Percentiles rank a stretch among this genome's conserved stretches.
Conservation (phyloP, 2,797 vertebrate genomes). For the Acrocephalus scirpaceus region DNA sequence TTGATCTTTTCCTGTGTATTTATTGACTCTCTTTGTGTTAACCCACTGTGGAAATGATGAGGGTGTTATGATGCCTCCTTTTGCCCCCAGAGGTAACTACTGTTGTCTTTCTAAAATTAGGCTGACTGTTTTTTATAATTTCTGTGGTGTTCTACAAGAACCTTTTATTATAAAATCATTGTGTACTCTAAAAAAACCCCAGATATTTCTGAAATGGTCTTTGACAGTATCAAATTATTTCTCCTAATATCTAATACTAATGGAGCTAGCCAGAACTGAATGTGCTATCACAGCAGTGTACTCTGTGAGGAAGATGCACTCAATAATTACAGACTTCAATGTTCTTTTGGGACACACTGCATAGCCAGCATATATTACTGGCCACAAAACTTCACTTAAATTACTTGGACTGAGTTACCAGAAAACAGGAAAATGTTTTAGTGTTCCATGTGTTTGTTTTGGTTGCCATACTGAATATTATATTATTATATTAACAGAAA, state of each 20-base stretch:
- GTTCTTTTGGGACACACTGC: not conserved
- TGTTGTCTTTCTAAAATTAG: not conserved
- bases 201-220: not conserved
- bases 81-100: not conserved
- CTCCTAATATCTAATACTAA: not conserved
- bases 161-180: not conserved
- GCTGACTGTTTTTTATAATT: not conserved
- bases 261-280: not conserved
- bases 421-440: not conserved
- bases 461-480: not conserved
- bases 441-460: not conserved
- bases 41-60: not conserved
- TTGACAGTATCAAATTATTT: not conserved
- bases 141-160: not conserved
- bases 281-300: not conserved
- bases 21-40: not conserved
- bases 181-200: not conserved
- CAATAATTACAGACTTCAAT: not conserved
- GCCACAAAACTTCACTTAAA: not conserved
- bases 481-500: too few species aligned
- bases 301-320: not conserved
- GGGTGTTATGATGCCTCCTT: not conserved
- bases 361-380: not conserved
- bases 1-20: not conserved
- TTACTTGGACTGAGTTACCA: not conserved